phyloP scores from a whole-genome alignment of 2,113 vertebrate genomes.

The rat (Rattus norvegicus) region GRCr8 NC_086025.1:21558501-21559000 shows the following conservation, averaged over 20 bases:
- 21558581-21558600: background rate
- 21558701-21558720: background rate
- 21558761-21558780: background rate
- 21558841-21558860: constrained; percentile 30
- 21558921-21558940: background rate
- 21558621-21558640: background rate
- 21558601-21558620: background rate
- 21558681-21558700: background rate
- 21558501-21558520: background rate
- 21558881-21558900: background rate
- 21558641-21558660: background rate
- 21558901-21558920: background rate
- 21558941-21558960: background rate
- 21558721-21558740: background rate
- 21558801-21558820: background rate
- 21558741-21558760: background rate
- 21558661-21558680: background rate
- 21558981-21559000: background rate
- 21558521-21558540: background rate
- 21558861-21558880: background rate
- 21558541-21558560: background rate
- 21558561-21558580: background rate
- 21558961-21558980: constrained; percentile 16
- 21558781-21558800: background rate
- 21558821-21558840: background rate